phyloP scores from a whole-genome alignment of 2,113 vertebrate genomes.

The Chunga burmeisteri region DNA sequence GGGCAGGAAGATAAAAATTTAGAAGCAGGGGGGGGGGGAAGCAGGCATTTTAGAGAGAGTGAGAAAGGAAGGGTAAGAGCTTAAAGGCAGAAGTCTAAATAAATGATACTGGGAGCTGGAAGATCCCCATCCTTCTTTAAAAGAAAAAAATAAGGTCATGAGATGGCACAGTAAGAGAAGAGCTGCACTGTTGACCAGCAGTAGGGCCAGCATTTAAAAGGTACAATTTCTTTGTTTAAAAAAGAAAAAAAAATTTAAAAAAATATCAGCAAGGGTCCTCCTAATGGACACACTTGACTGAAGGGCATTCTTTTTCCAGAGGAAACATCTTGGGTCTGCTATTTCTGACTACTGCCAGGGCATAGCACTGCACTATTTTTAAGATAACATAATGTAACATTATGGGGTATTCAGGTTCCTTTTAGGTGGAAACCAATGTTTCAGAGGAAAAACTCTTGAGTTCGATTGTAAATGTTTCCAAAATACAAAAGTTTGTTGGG shows the following conservation, averaged over 20 bases:
- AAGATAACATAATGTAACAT: accelerated
- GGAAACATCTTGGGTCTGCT: background rate
- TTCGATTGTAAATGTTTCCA: background rate
- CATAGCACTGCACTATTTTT: background rate
- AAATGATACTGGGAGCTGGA: constrained; percentile 7
- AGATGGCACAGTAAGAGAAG: background rate
- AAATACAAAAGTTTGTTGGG: background rate
- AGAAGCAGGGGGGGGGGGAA: background rate
- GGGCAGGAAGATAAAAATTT: background rate
- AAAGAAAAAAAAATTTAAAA: background rate
- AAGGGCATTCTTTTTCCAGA: background rate
- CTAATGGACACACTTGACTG: background rate
- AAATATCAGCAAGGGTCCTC: background rate
- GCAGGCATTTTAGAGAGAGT: background rate
- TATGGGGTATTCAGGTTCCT: background rate
- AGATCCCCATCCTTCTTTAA: background rate
- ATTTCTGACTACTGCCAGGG: background rate
- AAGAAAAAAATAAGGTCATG: background rate
- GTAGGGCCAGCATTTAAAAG: background rate
- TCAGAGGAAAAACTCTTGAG: background rate
- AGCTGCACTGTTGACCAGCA: background rate
- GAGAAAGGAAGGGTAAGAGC: background rate
- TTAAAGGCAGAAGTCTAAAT: background rate
- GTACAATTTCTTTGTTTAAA: background rate
- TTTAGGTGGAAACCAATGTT: background rate